These are phyloP conservation scores for Ormyrus labotus DNA, from an alignment of 2,888 invertebrate species.

Conservation along the genomic window DNA sequence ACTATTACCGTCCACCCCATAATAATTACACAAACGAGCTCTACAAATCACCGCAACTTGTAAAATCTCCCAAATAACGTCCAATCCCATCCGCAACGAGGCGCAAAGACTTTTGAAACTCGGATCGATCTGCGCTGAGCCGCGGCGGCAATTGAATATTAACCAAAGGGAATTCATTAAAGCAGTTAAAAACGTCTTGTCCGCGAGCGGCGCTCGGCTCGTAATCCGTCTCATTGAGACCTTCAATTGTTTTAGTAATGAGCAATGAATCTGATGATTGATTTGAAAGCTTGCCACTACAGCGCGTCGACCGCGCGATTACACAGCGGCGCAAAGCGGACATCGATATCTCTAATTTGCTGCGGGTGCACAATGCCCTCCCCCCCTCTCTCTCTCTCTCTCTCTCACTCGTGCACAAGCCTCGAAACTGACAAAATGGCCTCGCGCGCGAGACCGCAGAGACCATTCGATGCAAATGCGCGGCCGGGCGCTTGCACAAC, in stretches of 20 bases:
- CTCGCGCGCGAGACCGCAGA: conserved; percentile 18
- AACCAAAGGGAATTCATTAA: neutral
- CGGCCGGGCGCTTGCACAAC: too few relatives aligned
- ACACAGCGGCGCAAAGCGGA: conserved; percentile 47
- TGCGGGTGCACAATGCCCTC: conserved; percentile 21
- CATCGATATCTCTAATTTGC: conserved; percentile 57
- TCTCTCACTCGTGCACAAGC: neutral
- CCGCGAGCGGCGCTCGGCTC: neutral
- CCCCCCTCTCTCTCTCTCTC: conserved; percentile 10
- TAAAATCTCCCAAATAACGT: too few relatives aligned
- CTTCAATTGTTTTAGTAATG: conserved; percentile 54
- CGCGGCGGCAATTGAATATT: neutral
- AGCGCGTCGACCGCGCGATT: conserved; percentile 29
- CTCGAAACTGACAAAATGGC: conserved; percentile 48
- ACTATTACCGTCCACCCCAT: too few relatives aligned
- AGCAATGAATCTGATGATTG: conserved; percentile 56
- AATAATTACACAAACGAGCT: too few relatives aligned
- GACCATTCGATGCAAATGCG: conserved; percentile 48
- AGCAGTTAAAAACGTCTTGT: neutral
- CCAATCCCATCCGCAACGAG: too few relatives aligned
- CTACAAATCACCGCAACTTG: too few relatives aligned
- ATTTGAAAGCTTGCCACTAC: conserved; percentile 50
- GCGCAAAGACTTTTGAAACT: neutral
- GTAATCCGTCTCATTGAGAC: conserved; percentile 43
- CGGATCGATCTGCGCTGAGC: neutral